Evolutionary conservation across 2,113 vertebrate genomes (phyloP).

Genomic region (Brachyhypopomus gauderio): DNA sequence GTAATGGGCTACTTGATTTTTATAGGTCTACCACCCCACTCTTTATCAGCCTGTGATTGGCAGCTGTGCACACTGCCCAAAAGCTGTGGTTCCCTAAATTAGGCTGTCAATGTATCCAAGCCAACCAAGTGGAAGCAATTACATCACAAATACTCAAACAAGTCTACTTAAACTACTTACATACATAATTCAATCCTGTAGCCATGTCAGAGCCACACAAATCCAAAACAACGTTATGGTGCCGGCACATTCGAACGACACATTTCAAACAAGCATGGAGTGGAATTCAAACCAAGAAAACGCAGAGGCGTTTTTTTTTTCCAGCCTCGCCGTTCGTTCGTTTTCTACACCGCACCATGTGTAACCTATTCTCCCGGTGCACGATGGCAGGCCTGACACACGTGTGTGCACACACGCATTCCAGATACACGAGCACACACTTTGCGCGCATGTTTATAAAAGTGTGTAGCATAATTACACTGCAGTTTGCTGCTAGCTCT

Average conservation of each 20-base stretch:
- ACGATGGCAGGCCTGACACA: constrained; percentile 21
- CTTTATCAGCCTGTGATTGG: constrained; percentile 52
- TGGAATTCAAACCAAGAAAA: constrained; percentile 21
- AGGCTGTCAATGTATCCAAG: constrained; percentile 67
- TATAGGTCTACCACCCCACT: constrained; percentile 32
- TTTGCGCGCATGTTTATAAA: constrained; percentile 40
- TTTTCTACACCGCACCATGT: constrained; percentile 44
- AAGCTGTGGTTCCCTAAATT: constrained; percentile 62
- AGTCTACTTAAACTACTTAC: constrained; percentile 67
- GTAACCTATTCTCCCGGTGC: constrained; percentile 37
- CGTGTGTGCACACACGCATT: constrained; percentile 16
- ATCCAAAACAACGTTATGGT: constrained; percentile 51
- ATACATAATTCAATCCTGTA: constrained; percentile 65
- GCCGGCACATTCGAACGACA: constrained; percentile 49
- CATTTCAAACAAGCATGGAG: constrained; percentile 29
- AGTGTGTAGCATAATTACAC: constrained; percentile 51
- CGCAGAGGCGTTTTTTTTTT: neutral
- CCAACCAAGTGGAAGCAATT: constrained; percentile 72
- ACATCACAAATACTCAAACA: constrained; percentile 69
- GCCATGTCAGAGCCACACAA: constrained; percentile 62
- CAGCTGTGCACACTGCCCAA: constrained; percentile 50
- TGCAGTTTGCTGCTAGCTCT: constrained; percentile 28
- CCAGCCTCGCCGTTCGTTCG: neutral
- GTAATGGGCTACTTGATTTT: constrained; percentile 14
- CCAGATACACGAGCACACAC: constrained; percentile 25